phyloP scores from a whole-genome alignment of 2,797 vertebrate genomes.

The Momotus momota region DNA sequence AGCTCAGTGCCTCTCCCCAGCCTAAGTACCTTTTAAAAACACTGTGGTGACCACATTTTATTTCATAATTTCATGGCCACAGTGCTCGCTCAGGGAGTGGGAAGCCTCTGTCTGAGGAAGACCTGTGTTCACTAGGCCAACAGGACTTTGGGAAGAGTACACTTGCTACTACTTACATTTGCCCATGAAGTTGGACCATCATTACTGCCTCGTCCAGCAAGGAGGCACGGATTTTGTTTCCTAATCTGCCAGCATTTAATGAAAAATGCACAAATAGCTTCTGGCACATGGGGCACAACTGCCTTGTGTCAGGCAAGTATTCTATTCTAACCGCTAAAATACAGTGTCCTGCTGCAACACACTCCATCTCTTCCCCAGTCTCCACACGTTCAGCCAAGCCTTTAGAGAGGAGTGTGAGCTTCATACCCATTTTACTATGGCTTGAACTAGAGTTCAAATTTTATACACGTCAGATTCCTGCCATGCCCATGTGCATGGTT shows the following conservation, averaged over 20 bases:
- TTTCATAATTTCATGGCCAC: neutral
- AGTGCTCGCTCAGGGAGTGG: neutral
- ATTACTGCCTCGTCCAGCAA: neutral
- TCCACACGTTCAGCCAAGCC: neutral
- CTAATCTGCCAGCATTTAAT: neutral
- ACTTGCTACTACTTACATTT: neutral
- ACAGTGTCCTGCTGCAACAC: neutral
- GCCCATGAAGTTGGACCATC: neutral
- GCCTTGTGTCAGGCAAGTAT: neutral
- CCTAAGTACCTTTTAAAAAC: neutral
- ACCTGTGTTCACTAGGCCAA: neutral
- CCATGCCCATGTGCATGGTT: neutral
- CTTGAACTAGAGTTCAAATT: neutral
- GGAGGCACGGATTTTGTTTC: neutral
- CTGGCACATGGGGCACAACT: neutral
- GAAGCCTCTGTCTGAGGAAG: neutral
- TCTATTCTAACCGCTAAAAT: neutral
- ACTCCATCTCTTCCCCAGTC: neutral
- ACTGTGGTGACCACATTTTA: neutral
- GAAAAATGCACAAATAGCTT: neutral
- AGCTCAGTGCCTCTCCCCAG: neutral
- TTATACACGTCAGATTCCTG: neutral
- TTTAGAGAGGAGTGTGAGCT: neutral
- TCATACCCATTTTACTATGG: fast-evolving
- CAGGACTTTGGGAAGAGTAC: neutral